These are phyloP conservation scores for Pristionchus japonicus DNA, from an alignment of 2,888 invertebrate species.

Conservation along the genomic window DNA sequence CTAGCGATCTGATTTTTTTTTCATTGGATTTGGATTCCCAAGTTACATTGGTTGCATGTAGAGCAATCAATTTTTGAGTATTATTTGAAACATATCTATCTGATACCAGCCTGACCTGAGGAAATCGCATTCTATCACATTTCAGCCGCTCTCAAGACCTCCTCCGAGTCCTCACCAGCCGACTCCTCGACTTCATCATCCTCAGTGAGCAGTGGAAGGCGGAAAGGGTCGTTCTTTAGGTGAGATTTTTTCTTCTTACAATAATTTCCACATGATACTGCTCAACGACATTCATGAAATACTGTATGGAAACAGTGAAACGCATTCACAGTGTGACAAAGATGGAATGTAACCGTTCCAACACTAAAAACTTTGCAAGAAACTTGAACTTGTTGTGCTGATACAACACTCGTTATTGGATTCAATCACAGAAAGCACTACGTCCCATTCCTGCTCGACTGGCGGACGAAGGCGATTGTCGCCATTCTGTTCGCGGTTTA, in stretches of 20 bases:
- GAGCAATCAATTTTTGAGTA: too few relatives aligned
- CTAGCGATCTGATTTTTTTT: too few relatives aligned
- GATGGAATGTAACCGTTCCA: too few relatives aligned
- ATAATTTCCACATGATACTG: not conserved
- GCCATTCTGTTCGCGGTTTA: conserved; percentile 85
- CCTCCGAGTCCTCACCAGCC: not conserved
- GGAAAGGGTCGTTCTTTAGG: conserved; percentile 46
- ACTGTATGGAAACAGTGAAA: not conserved
- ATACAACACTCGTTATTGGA: not conserved
- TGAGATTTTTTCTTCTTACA: not conserved
- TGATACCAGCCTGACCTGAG: too few relatives aligned
- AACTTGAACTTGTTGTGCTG: not conserved
- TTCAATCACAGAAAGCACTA: conserved; percentile 61
- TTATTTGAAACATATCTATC: too few relatives aligned
- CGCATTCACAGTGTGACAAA: too few relatives aligned
- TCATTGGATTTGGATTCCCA: too few relatives aligned
- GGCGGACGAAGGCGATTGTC: conserved; percentile 78
- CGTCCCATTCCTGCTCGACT: conserved; percentile 71
- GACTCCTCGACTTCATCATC: conserved; percentile 1
- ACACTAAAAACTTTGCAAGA: not conserved
- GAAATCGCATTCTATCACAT: too few relatives aligned
- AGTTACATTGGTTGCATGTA: too few relatives aligned
- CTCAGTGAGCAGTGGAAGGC: not conserved
- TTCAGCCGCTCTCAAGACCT: not conserved
- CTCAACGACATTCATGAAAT: not conserved